Conservation (phyloP, 2,888 invertebrate genomes). For the Lithosia quadra region DNA sequence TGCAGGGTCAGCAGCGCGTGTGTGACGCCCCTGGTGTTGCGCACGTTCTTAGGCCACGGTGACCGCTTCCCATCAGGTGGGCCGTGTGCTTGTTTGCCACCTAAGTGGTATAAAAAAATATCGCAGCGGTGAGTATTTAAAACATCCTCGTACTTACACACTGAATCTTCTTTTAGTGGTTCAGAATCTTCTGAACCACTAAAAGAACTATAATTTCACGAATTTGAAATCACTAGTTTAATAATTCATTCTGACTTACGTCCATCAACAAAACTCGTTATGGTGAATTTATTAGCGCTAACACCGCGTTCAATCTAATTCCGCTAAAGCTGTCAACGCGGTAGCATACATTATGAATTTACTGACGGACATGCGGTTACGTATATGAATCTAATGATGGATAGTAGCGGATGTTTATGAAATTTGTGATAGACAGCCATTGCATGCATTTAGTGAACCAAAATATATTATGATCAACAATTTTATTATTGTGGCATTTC, state of each 20-base stretch:
- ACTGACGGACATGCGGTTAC: slow-evolving; percentile 27
- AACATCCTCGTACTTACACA: too few relatives aligned
- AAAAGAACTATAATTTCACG: neutral
- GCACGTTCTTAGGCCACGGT: too few relatives aligned
- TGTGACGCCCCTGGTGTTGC: too few relatives aligned
- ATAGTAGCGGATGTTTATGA: slow-evolving; percentile 14
- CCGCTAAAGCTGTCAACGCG: slow-evolving; percentile 46
- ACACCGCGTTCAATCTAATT: slow-evolving; percentile 58
- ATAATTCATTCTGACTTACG: slow-evolving; percentile 27
- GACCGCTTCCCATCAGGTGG: too few relatives aligned
- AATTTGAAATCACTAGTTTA: neutral
- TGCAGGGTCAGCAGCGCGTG: too few relatives aligned
- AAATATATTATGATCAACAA: too few relatives aligned
- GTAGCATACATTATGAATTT: slow-evolving; percentile 22
- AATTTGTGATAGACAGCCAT: slow-evolving; percentile 21
- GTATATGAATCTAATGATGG: slow-evolving; percentile 24
- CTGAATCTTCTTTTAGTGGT: too few relatives aligned
- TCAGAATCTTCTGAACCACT: neutral
- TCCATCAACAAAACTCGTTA: slow-evolving; percentile 46
- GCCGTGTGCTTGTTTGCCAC: too few relatives aligned
- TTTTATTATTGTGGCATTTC: too few relatives aligned
- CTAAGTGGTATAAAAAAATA: too few relatives aligned
- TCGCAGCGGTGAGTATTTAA: too few relatives aligned
- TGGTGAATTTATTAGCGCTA: slow-evolving; percentile 50
- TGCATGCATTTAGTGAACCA: slow-evolving; percentile 3